A percentile compares a stretch with the other conserved stretches of the same genome.
phyloP scores from a whole-genome alignment of 92 coral and sea anemone species.

The Phymanthus crucifer region DNA sequence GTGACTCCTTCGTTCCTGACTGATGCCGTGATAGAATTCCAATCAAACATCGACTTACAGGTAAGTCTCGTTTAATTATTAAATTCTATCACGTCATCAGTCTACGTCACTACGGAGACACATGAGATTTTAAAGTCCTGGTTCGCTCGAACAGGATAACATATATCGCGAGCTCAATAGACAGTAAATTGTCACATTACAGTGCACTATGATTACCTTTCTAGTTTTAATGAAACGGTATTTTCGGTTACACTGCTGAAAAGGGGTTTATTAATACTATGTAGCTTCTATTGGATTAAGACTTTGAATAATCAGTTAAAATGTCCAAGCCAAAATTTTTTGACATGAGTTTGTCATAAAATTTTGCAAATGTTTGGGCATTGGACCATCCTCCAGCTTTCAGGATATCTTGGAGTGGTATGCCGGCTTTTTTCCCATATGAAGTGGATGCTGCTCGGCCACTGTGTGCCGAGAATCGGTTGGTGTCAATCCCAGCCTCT shows the following conservation, averaged over 20 bases:
- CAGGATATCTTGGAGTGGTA: constrained; percentile 31
- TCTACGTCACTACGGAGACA: constrained; percentile 31
- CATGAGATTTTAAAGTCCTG: constrained; percentile 34
- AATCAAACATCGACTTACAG: constrained; percentile 37
- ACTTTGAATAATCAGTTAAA: too few species aligned
- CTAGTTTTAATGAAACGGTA: too few species aligned
- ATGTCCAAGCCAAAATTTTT: too few species aligned
- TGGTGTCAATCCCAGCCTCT: constrained; percentile 16
- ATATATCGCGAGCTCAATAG: too few species aligned
- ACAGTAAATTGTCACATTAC: too few species aligned
- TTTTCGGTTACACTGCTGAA: too few species aligned
- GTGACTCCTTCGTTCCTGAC: too few species aligned
- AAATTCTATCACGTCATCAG: constrained; percentile 28
- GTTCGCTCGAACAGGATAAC: too few species aligned
- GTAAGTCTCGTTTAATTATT: constrained; percentile 30
- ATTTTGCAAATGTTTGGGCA: constrained; percentile 41
- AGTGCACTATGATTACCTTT: too few species aligned
- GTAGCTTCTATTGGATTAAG: too few species aligned
- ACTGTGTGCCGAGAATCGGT: constrained; percentile 27
- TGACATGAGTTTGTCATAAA: constrained; percentile 35
- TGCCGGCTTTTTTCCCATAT: constrained; percentile 28
- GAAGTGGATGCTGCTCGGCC: constrained; percentile 45
- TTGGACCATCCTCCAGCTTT: constrained; percentile 36
- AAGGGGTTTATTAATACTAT: too few species aligned
- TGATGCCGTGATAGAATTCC: background rate